These are phyloP conservation scores for Metopia argyrocephala DNA, from an alignment of 2,888 invertebrate genomes.

Conservation along the genomic window DNA sequence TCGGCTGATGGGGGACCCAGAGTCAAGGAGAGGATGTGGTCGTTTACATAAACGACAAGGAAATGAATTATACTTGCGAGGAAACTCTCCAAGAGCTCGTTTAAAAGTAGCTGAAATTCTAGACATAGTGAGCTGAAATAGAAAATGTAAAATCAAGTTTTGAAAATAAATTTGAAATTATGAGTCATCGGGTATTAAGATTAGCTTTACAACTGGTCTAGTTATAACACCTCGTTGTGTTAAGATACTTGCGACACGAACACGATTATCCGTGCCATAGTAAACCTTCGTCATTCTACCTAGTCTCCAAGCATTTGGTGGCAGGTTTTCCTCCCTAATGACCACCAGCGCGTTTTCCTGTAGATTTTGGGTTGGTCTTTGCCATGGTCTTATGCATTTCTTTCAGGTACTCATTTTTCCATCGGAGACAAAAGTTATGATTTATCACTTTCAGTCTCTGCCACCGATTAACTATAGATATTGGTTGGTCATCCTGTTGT, in stretches of 20 bases:
- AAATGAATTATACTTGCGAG: not conserved
- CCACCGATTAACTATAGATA: not conserved
- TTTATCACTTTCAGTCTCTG: conserved; percentile 14
- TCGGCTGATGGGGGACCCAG: not conserved
- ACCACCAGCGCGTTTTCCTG: not conserved
- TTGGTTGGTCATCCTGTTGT: not conserved
- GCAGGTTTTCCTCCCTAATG: conserved; percentile 15
- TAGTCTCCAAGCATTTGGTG: conserved; percentile 34
- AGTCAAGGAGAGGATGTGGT: conserved; percentile 11
- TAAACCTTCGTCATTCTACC: conserved; percentile 6
- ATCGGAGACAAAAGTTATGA: conserved; percentile 9
- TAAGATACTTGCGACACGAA: too few species aligned
- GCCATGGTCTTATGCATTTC: conserved; percentile 15
- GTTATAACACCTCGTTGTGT: not conserved
- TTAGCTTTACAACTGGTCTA: not conserved
- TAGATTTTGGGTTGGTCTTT: not conserved
- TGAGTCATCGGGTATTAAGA: not conserved
- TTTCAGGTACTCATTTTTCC: conserved; percentile 27
- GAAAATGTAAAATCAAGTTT: not conserved
- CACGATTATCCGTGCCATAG: not conserved
- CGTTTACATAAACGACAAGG: not conserved
- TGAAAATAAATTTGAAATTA: not conserved
- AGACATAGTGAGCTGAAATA: not conserved
- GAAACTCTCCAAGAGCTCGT: not conserved
- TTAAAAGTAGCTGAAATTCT: not conserved